A percentile compares a stretch with the other conserved stretches of the same genome.
Evolutionary conservation across 2,113 vertebrate species (phyloP).

Genomic region (Ariopsis seemanni): DNA sequence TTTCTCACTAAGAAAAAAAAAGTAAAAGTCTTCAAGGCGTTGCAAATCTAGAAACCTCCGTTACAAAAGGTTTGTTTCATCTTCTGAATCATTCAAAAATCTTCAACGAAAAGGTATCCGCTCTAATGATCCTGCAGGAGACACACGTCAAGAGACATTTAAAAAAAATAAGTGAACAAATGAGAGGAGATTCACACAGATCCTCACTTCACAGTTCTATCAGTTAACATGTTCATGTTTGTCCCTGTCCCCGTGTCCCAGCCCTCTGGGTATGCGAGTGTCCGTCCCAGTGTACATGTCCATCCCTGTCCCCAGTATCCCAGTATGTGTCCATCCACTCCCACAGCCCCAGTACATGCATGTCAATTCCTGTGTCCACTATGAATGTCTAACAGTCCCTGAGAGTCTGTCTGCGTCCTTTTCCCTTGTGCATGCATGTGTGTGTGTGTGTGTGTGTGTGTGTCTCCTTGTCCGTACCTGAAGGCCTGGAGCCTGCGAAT

Average conservation of each 20-base stretch:
- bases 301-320: too few relatives aligned
- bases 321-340: neutral
- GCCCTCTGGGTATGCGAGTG: neutral
- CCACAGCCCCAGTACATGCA: neutral
- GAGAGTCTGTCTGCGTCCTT: neutral
- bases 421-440: neutral
- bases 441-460: neutral
- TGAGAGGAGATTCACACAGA: neutral
- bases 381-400: too few relatives aligned
- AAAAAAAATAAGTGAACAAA: too few relatives aligned
- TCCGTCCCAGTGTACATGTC: neutral
- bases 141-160: neutral
- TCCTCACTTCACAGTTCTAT: neutral
- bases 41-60: slow-evolving; percentile 93
- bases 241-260: too few relatives aligned
- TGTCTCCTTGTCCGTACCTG: slow-evolving; percentile 75
- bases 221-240: neutral
- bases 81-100: slow-evolving; percentile 80
- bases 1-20: slow-evolving; percentile 92
- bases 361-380: neutral
- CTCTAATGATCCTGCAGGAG: slow-evolving; percentile 90
- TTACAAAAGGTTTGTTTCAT: slow-evolving; percentile 84
- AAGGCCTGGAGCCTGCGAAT: slow-evolving; percentile 87
- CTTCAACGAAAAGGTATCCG: slow-evolving; percentile 64
- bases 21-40: slow-evolving; percentile 87